Percentiles rank a stretch among this genome's conserved stretches.
These are phyloP conservation scores for Dallia pectoralis DNA, from an alignment of 2,797 vertebrate genomes.

Conservation along the genomic window DNA sequence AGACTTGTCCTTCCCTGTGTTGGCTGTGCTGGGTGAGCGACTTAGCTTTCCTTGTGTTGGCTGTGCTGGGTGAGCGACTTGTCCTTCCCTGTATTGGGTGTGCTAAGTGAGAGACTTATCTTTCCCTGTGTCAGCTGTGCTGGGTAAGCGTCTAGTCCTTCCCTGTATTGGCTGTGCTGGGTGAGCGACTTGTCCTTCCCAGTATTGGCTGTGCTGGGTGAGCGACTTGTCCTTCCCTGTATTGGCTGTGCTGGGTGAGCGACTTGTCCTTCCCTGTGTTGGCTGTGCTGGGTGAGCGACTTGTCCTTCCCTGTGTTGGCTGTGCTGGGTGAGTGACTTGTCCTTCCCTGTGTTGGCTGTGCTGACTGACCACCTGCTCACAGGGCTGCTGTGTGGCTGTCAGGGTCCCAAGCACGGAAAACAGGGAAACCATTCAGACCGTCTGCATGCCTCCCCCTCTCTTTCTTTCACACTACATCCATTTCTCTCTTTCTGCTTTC, in stretches of 20 bases:
- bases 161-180: no score
- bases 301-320: slow-evolving; percentile 50
- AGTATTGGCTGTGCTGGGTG: no score
- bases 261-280: slow-evolving; percentile 50
- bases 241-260: no score
- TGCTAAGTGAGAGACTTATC: no score
- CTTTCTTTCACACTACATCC: slow-evolving; percentile 11
- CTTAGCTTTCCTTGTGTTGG: slow-evolving; percentile 48
- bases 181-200: no score
- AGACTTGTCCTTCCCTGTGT: no score
- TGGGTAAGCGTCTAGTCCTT: no score
- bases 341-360: slow-evolving; percentile 58
- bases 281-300: neutral
- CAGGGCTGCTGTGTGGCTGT: slow-evolving; percentile 73
- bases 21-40: no score
- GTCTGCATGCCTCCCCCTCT: slow-evolving; percentile 48
- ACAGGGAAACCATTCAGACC: slow-evolving; percentile 73
- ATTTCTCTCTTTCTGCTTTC: slow-evolving; percentile 28
- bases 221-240: no score
- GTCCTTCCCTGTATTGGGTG: no score
- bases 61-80: slow-evolving; percentile 57
- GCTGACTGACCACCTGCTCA: slow-evolving; percentile 72
- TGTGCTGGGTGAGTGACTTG: neutral
- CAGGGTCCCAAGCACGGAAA: slow-evolving; percentile 67
- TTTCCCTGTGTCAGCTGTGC: slow-evolving; percentile 48